Conservation (phyloP, 64 coral and sea anemone genomes). For the Platygyra sinensis region DNA sequence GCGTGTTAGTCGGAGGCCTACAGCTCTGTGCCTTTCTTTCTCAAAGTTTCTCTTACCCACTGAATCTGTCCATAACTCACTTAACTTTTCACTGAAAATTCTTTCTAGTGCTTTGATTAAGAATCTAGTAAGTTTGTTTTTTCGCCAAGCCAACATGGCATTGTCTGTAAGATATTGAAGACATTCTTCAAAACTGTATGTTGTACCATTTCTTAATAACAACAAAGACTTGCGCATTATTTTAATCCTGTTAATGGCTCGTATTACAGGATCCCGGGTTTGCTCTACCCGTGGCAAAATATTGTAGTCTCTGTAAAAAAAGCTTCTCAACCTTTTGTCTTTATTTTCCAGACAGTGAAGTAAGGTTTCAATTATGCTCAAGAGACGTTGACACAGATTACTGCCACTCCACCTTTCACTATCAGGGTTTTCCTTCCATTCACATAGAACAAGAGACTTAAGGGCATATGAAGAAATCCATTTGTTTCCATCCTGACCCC, state of each 20-base stretch:
- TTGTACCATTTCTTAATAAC: background rate
- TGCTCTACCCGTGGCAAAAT: background rate
- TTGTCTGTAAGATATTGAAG: background rate
- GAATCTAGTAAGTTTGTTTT: background rate
- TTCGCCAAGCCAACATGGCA: background rate
- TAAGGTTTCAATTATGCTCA: constrained; percentile 25
- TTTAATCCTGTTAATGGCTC: background rate
- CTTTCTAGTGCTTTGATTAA: background rate
- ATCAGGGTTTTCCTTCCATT: constrained; percentile 32
- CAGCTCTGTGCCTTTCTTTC: no score
- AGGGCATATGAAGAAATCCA: constrained; percentile 40
- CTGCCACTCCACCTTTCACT: constrained; percentile 5
- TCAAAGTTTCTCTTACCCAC: background rate
- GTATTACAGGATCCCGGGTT: background rate
- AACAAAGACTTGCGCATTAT: background rate
- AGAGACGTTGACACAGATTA: background rate
- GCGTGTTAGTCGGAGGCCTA: no score
- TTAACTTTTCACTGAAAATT: background rate
- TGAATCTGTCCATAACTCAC: background rate
- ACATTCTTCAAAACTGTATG: constrained; percentile 9
- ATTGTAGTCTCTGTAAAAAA: constrained; percentile 39
- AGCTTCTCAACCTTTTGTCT: constrained; percentile 21
- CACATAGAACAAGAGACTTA: constrained; percentile 36
- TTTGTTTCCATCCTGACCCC: background rate
- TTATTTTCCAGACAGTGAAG: background rate